These are phyloP conservation scores for Anagyrus pseudococci DNA, from an alignment of 2,888 invertebrate genomes.

Conservation along the genomic window DNA sequence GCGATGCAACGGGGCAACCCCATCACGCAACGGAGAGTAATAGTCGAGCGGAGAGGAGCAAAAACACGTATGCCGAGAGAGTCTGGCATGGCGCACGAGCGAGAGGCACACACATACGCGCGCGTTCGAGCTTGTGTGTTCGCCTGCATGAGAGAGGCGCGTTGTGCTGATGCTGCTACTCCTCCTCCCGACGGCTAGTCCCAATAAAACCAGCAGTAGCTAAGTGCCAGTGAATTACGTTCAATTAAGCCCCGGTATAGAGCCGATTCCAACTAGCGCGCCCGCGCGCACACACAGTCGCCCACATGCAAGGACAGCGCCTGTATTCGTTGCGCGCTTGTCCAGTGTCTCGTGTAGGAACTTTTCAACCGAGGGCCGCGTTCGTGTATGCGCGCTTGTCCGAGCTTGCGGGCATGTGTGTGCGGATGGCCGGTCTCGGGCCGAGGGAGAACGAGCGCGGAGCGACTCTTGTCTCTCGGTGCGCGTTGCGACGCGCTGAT, in stretches of 20 bases:
- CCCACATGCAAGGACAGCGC: not conserved
- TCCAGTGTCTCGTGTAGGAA: not conserved
- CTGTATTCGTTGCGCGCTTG: not conserved
- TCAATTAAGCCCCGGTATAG: slow-evolving; percentile 5
- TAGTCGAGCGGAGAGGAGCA: no score
- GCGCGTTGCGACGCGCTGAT: not conserved
- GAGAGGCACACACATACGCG: no score
- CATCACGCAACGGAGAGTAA: no score
- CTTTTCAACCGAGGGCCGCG: not conserved
- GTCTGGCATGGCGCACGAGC: no score
- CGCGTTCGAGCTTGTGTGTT: no score
- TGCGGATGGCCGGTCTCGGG: not conserved
- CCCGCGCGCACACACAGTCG: not conserved
- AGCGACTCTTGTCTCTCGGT: not conserved
- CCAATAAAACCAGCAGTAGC: not conserved
- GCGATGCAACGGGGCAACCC: no score
- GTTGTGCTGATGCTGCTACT: not conserved
- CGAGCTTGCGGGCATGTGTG: not conserved
- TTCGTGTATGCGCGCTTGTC: no score
- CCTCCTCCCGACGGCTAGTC: no score
- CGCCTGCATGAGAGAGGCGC: no score
- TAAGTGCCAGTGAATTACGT: not conserved
- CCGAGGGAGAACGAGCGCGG: not conserved
- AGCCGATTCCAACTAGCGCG: not conserved
- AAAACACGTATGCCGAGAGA: no score